phyloP scores from a whole-genome alignment of 2,888 invertebrate genomes.

The Tenthredo distinguenda region DNA sequence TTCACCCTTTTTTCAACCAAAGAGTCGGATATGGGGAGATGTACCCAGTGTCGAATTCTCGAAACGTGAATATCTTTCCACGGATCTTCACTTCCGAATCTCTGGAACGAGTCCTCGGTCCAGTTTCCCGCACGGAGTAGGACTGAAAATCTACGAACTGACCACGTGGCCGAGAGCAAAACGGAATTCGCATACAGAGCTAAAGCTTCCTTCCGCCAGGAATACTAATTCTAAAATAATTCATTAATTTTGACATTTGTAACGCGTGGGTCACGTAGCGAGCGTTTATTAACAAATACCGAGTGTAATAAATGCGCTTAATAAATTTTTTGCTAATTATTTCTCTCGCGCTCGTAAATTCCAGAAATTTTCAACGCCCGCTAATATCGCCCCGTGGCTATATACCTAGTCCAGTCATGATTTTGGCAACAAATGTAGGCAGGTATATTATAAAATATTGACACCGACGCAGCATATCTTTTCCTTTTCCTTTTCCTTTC shows the following conservation, averaged over 20 bases:
- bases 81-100: neutral
- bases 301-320: neutral
- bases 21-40: neutral
- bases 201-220: neutral
- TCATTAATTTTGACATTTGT: conserved; percentile 10
- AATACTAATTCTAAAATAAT: conserved; percentile 29
- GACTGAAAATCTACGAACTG: neutral
- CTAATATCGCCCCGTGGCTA: neutral
- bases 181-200: neutral
- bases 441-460: neutral
- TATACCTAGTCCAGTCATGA: neutral
- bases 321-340: neutral
- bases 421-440: neutral
- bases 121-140: neutral
- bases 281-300: conserved; percentile 13
- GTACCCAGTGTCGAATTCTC: neutral
- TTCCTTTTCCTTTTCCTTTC: neutral
- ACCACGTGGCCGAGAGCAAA: neutral
- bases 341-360: neutral
- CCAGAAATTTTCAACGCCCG: neutral
- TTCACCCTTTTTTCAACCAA: neutral
- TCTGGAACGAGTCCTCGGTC: neutral
- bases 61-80: neutral
- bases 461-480: neutral
- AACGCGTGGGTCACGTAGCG: conserved; percentile 10